Base-by-base conservation (phyloP, 2,888 invertebrate genomes). In the Lithophane ornitopus region DNA sequence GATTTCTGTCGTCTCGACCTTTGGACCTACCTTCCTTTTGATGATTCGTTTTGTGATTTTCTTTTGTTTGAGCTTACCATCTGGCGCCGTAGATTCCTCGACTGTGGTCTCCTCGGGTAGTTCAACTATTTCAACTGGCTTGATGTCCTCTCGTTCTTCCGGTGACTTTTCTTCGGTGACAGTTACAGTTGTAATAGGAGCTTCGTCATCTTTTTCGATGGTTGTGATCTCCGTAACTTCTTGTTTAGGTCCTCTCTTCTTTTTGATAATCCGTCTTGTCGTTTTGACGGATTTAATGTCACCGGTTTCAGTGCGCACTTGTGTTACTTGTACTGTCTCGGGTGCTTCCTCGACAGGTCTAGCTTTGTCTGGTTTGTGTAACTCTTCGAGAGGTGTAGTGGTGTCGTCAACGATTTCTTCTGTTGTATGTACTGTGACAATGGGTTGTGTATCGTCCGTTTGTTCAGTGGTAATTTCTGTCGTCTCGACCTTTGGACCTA, bases 121-220 rank as follows among this genome's bases (percentile, higher is more conserved):
- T 26, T 63, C 63, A 1, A 63, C 16, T 0, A 41, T 41, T 44
- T 63, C 39, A n/a, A n/a, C 3, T n/a, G 62, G 39, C 39, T 62
- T 39, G 3, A n/a, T 6, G 1, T 63, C 16, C 1, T 44, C 16
- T 6, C 11, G 0, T 11, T 63, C 26, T 63, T 44, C 63, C 0
- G 63, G 63, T 3, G 16, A 19, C 26, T 44, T 63, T 44, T 63
- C 63, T 63, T 63, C 63, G 16, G 26, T 63, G 41, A 63, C 63
- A 3, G 41, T 63, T 3, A 63, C 63, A 7, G 63, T 44, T 19
- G 63, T 63, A 6, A 63, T 19, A 3, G 63, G 63, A 26, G 26
- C 41, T 44, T 63, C 63, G 6, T 44, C 63, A 19, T 44, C 63
- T 11, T 63, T 41, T 44, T 63, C 63, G 1, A 44, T 26, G 0